These are phyloP conservation scores for Megaleporinus macrocephalus DNA, from an alignment of 2,113 vertebrate genomes.

Conservation along the genomic window DNA sequence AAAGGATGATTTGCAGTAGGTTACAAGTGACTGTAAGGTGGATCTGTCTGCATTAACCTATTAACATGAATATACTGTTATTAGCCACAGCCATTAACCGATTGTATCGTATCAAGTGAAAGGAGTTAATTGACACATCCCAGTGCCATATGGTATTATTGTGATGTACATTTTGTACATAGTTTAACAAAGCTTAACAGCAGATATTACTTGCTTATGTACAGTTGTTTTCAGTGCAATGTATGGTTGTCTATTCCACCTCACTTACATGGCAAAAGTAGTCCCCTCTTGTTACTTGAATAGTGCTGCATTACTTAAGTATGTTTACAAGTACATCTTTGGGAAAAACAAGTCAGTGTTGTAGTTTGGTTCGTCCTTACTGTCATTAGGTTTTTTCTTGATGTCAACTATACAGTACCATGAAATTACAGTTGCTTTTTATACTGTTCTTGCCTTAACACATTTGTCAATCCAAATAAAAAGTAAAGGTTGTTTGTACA, in stretches of 20 bases:
- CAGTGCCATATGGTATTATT: slow-evolving; percentile 88
- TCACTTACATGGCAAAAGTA: slow-evolving; percentile 89
- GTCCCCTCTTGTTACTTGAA: slow-evolving; percentile 95
- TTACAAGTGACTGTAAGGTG: slow-evolving; percentile 81
- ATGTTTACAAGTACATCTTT: slow-evolving; percentile 96
- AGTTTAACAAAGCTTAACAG: slow-evolving; percentile 77
- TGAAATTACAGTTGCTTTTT: slow-evolving; percentile 93
- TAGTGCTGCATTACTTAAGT: slow-evolving; percentile 90
- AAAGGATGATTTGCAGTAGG: slow-evolving; percentile 86
- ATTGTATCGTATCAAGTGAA: slow-evolving; percentile 96
- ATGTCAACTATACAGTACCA: slow-evolving; percentile 85
- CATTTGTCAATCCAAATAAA: slow-evolving; percentile 98
- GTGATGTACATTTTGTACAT: slow-evolving; percentile 97
- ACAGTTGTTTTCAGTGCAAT: slow-evolving; percentile 82
- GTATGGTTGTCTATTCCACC: slow-evolving; percentile 85
- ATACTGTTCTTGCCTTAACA: slow-evolving; percentile 99
- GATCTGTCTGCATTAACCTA: slow-evolving; percentile 54
- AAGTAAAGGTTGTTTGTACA: slow-evolving; percentile 76
- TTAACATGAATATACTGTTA: slow-evolving; percentile 61
- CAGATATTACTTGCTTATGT: slow-evolving; percentile 89
- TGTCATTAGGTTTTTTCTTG: slow-evolving; percentile 88
- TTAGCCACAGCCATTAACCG: slow-evolving; percentile 89
- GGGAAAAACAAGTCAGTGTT: slow-evolving; percentile 83
- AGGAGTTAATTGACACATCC: slow-evolving; percentile 85
- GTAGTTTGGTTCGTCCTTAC: slow-evolving; percentile 89